phyloP scores from a whole-genome alignment of 92 coral and sea anemone species.

The Galaxea fascicularis region DNA sequence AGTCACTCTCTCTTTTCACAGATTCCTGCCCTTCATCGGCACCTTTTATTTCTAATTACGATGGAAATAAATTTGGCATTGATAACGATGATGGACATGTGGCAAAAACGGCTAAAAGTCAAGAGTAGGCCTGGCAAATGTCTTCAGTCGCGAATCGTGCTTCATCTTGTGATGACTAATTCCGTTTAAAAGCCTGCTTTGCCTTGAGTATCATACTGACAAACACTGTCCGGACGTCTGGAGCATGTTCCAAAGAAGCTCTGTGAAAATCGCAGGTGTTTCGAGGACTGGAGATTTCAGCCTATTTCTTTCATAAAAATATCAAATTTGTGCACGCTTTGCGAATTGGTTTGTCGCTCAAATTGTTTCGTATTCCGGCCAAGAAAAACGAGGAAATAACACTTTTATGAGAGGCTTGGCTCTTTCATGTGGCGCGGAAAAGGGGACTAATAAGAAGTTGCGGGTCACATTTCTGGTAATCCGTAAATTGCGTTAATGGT shows the following conservation, averaged over 20 bases:
- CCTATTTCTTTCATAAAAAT: too few species aligned
- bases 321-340: not conserved
- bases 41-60: conserved; percentile 49
- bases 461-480: not conserved
- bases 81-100: conserved; percentile 33
- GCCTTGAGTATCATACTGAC: conserved; percentile 69
- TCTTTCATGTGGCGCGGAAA: not conserved
- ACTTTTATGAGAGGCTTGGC: not conserved
- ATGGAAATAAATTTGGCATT: conserved; percentile 52
- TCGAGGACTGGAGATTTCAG: too few species aligned
- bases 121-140: conserved; percentile 21
- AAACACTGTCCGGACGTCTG: conserved; percentile 54
- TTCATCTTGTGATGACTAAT: conserved; percentile 48
- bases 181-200: conserved; percentile 52
- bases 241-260: not conserved
- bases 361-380: conserved; percentile 7
- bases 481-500: not conserved
- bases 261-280: not conserved
- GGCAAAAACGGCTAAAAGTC: not conserved
- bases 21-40: conserved; percentile 56
- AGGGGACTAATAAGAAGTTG: not conserved
- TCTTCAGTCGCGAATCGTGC: conserved; percentile 32
- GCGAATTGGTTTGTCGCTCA: not conserved
- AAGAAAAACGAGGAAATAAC: not conserved
- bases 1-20: conserved; percentile 44